Evolutionary conservation across 2,888 invertebrate species (phyloP), one percentile per base, ranked within the genome.

Genomic region (Scaptomyza cyrtandrae): DNA sequence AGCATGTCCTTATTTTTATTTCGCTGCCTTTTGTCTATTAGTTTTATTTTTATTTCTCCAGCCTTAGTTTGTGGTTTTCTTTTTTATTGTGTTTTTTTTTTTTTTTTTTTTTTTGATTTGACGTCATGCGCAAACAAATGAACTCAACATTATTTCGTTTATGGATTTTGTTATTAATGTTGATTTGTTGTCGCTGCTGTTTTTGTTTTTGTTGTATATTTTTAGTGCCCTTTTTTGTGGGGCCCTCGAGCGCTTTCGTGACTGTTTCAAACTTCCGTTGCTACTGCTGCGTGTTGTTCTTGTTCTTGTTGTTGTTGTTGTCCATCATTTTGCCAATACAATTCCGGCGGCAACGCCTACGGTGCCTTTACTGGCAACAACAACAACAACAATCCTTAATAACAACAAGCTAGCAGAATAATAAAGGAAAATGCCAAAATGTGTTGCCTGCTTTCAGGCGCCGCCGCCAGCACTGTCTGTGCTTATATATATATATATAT

Each of bases 141-240:
- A 73, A 88, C 78, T 81, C 77, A 74, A 88, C 89, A 86, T 82
- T 81, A 82, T 84, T 88, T 78, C 73, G 69, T 78, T 89, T 88
- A 89, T 88, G 79, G 87, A 88, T 87, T 88, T 88, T 80, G 69
- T 81, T 83, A 86, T 88, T 87, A 78, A 84, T 75, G 86, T 79
- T 85, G 86, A 71, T 59, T 65, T 86, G 72, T 35, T 64, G 53
- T 29, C 54, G 24, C 37, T 57, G 49, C 41, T 52, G 50, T 0
- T 14, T 11, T 11, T 31, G 33, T 37, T 67, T 24, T 58, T 78
- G 57, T 65, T 78, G 19, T 48, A 62, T 73, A 78, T 80, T 82
- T 85, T 73, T 81, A 81, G 87, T 81, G 82, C 62, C 61, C 37
- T 62, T 83, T 76, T 10, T 10, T 53, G 7, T 5, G 16, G 11